Conservation (phyloP, 2,888 invertebrate genomes). For the Orchesella flavescens region DNA sequence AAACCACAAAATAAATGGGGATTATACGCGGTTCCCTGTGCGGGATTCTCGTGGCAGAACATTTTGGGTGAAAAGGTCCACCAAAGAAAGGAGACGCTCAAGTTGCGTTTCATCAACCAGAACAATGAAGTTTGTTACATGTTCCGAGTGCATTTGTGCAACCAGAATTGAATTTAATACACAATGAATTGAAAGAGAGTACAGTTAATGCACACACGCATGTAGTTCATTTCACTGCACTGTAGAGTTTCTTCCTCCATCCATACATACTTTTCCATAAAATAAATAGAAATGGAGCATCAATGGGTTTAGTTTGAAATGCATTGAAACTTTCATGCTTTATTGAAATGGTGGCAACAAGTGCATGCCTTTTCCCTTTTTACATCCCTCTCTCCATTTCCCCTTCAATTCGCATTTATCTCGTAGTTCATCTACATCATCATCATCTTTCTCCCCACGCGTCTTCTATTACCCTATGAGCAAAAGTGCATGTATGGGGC, state of each 20-base stretch:
- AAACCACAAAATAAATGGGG: slow-evolving; percentile 40
- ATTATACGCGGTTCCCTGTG: slow-evolving; percentile 16
- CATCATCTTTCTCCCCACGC: slow-evolving; percentile 21
- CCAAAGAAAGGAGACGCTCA: slow-evolving; percentile 17
- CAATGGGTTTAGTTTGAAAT: not conserved
- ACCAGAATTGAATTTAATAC: not conserved
- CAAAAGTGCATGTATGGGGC: too few relatives aligned
- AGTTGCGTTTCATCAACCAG: slow-evolving; percentile 32
- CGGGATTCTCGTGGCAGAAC: not conserved
- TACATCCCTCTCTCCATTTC: slow-evolving; percentile 34
- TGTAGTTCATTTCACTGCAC: not conserved
- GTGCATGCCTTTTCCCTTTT: slow-evolving; percentile 48
- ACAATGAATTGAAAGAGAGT: slow-evolving; percentile 19
- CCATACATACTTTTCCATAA: not conserved
- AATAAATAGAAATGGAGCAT: too few relatives aligned
- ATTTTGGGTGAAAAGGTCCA: not conserved
- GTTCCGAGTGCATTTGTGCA: slow-evolving; percentile 2
- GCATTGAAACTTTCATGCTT: not conserved
- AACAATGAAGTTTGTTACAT: slow-evolving; percentile 39
- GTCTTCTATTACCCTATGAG: slow-evolving; percentile 11
- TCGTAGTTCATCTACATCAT: slow-evolving; percentile 35
- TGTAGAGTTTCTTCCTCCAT: not conserved
- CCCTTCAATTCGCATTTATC: slow-evolving; percentile 51
- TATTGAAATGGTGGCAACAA: slow-evolving; percentile 52
- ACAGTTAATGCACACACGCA: too few relatives aligned